Evolutionary conservation across 2,888 invertebrate species (phyloP).

Genomic region (Lochmaea capreae): DNA sequence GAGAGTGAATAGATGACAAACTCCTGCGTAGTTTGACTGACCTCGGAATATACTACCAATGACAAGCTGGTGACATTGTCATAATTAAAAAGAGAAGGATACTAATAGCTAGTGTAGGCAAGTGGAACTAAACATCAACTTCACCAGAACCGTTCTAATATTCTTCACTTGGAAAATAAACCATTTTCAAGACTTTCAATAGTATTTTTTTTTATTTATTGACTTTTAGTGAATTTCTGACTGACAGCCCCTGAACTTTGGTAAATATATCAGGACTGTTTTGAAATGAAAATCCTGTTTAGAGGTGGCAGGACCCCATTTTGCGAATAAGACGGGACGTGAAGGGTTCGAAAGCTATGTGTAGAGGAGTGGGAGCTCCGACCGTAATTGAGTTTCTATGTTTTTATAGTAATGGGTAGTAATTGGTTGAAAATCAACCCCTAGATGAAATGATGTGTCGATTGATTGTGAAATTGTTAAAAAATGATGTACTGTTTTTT

Average conservation of each 20-base stretch:
- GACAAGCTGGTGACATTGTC: too few species aligned
- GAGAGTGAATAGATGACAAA: too few species aligned
- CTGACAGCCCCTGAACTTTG: neutral
- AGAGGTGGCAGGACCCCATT: slow-evolving; percentile 43
- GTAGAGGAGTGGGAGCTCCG: slow-evolving; percentile 10
- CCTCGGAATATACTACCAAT: too few species aligned
- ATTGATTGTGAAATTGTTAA: slow-evolving; percentile 14
- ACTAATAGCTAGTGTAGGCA: too few species aligned
- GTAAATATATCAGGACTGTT: slow-evolving; percentile 62
- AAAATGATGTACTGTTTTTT: too few species aligned
- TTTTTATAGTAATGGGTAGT: slow-evolving; percentile 54
- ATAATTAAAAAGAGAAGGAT: too few species aligned
- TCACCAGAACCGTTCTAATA: too few species aligned
- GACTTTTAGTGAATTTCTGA: neutral
- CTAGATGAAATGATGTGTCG: slow-evolving; percentile 27
- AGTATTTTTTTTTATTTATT: too few species aligned
- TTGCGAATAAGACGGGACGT: slow-evolving; percentile 42
- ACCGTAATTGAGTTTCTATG: slow-evolving; percentile 60
- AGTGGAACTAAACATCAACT: too few species aligned
- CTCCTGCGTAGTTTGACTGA: too few species aligned
- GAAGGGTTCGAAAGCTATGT: slow-evolving; percentile 20
- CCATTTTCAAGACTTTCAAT: too few species aligned
- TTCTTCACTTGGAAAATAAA: too few species aligned
- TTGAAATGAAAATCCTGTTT: slow-evolving; percentile 64
- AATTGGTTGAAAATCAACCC: slow-evolving; percentile 44